Evolutionary conservation across 2,888 invertebrate genomes (phyloP).

Genomic region (Eulithis prunata): DNA sequence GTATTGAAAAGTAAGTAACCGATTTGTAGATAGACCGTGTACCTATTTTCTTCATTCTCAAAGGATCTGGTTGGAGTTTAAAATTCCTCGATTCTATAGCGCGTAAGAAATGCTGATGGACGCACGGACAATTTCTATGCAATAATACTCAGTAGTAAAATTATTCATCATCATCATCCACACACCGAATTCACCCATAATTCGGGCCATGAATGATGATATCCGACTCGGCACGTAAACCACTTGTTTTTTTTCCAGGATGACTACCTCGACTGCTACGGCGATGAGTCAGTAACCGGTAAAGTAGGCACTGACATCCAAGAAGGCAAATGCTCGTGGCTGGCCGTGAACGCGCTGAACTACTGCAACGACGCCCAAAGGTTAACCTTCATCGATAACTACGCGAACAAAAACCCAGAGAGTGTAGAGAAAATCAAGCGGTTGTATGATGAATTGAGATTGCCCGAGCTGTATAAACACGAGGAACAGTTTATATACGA

Average conservation of each 20-base stretch:
- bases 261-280: slow-evolving; percentile 94
- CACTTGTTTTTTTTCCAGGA: slow-evolving; percentile 75
- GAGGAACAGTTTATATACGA: slow-evolving; percentile 91
- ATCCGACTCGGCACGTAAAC: too few species aligned
- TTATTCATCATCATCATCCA: too few species aligned
- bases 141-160: too few species aligned
- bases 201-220: too few species aligned
- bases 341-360: slow-evolving; percentile 87
- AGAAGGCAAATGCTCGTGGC: slow-evolving; percentile 97
- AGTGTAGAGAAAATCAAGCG: slow-evolving; percentile 79
- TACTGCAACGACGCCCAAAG: slow-evolving; percentile 89
- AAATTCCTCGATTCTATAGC: too few species aligned
- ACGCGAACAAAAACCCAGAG: slow-evolving; percentile 86
- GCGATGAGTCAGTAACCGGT: slow-evolving; percentile 80
- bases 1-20: too few species aligned
- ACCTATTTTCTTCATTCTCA: too few species aligned
- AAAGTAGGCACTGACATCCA: slow-evolving; percentile 64
- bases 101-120: too few species aligned
- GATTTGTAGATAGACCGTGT: too few species aligned
- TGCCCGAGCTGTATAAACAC: slow-evolving; percentile 87
- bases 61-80: too few species aligned
- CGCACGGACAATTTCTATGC: too few species aligned
- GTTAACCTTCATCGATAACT: slow-evolving; percentile 87
- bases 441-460: slow-evolving; percentile 84
- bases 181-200: too few species aligned